Evolutionary conservation across 2,888 invertebrate species (phyloP).

Genomic region (Ceraclea dissimilis): DNA sequence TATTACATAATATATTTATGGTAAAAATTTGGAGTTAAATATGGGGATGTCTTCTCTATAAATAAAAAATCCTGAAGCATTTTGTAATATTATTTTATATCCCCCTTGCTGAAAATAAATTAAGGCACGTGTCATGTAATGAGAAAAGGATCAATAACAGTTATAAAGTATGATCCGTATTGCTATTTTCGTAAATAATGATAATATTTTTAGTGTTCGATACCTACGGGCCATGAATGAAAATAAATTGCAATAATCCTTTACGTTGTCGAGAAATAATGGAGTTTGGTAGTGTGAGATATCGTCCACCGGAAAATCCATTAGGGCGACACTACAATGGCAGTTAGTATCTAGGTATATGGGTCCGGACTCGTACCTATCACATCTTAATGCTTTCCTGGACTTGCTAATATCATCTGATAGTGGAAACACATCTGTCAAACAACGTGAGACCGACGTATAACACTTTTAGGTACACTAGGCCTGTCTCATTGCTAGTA

Average conservation of each 20-base stretch:
- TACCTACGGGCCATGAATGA: too few relatives aligned
- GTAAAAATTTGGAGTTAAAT: too few relatives aligned
- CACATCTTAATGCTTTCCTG: slow-evolving; percentile 14
- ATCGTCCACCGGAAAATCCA: slow-evolving; percentile 17
- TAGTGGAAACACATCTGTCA: background rate
- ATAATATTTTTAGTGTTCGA: too few relatives aligned
- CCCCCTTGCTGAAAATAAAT: too few relatives aligned
- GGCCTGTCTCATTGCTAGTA: background rate
- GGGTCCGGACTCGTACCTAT: slow-evolving; percentile 2
- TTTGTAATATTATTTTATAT: too few relatives aligned
- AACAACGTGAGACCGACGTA: background rate
- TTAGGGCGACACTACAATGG: slow-evolving; percentile 8
- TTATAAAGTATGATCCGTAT: too few relatives aligned
- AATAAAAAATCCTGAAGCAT: too few relatives aligned
- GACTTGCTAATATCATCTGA: background rate
- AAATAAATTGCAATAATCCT: slow-evolving; percentile 27
- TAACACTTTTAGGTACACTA: background rate
- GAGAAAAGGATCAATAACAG: too few relatives aligned
- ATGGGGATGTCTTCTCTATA: too few relatives aligned
- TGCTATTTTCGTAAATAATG: too few relatives aligned
- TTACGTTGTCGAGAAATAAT: slow-evolving; percentile 26
- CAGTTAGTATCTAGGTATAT: background rate
- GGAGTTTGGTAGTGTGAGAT: slow-evolving; percentile 14
- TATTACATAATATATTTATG: too few relatives aligned
- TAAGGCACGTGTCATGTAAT: too few relatives aligned